Evolutionary conservation across 1,140 invertebrate species (phyloP).

Genomic region (Drosophila biarmipes): DNA sequence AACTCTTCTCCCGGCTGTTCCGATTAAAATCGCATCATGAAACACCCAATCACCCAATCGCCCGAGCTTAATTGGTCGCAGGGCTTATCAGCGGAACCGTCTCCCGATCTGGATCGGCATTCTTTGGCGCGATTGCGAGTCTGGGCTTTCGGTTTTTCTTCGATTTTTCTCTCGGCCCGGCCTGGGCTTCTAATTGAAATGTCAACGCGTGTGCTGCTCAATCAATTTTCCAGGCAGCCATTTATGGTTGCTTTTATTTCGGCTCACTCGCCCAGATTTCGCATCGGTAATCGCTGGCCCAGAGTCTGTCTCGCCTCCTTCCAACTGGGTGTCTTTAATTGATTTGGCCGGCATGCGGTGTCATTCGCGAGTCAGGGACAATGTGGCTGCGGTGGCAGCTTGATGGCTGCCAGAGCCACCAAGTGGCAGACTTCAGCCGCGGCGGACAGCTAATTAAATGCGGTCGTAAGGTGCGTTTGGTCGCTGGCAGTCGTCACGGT

Average conservation of each 20-base stretch:
- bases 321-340: slow-evolving; percentile 42
- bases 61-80: slow-evolving; percentile 36
- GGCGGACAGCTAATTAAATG: slow-evolving; percentile 50
- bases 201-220: slow-evolving; percentile 62
- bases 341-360: slow-evolving; percentile 49
- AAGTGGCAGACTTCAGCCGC: slow-evolving; percentile 36
- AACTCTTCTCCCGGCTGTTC: slow-evolving; percentile 23
- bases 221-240: slow-evolving; percentile 52
- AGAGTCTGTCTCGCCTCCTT: slow-evolving; percentile 28
- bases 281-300: slow-evolving; percentile 39
- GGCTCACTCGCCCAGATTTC: slow-evolving; percentile 47
- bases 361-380: slow-evolving; percentile 47
- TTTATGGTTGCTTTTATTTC: slow-evolving; percentile 46
- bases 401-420: slow-evolving; percentile 41
- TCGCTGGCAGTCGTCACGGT: neutral
- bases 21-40: slow-evolving; percentile 37
- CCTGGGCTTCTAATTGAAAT: slow-evolving; percentile 63
- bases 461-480: slow-evolving; percentile 26
- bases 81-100: slow-evolving; percentile 25
- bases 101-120: slow-evolving; percentile 42
- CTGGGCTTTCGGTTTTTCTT: slow-evolving; percentile 8
- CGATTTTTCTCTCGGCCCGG: slow-evolving; percentile 12
- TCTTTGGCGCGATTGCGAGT: slow-evolving; percentile 55
- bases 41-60: slow-evolving; percentile 29
- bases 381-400: slow-evolving; percentile 41